These are phyloP conservation scores for Aleiodes sp. DNA, from an alignment of 1,140 invertebrate species.

Conservation along the genomic window DNA sequence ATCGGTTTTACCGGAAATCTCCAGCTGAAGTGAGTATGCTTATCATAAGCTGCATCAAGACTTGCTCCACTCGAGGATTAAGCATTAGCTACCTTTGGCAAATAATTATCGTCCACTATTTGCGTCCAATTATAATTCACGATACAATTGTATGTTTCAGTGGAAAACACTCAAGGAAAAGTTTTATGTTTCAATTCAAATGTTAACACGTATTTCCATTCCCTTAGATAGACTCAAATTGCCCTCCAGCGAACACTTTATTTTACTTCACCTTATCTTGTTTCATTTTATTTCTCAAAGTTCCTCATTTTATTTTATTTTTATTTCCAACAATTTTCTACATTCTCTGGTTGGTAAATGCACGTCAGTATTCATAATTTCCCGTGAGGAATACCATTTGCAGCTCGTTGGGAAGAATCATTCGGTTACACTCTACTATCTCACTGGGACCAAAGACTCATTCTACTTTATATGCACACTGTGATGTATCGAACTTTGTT, in stretches of 20 bases:
- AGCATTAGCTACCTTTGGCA: not conserved
- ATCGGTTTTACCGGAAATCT: conserved; percentile 32
- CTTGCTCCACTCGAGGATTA: not conserved
- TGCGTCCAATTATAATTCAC: no score
- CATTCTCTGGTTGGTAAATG: not conserved
- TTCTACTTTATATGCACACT: not conserved
- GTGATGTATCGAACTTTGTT: not conserved
- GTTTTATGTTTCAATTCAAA: no score
- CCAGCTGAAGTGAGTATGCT: not conserved
- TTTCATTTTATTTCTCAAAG: no score
- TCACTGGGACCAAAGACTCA: not conserved
- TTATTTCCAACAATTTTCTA: not conserved
- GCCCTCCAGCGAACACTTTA: no score
- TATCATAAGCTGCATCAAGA: not conserved
- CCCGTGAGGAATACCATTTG: conserved; percentile 23
- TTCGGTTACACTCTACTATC: not conserved
- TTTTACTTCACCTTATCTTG: no score
- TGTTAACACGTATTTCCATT: no score
- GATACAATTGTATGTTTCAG: no score
- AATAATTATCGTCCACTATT: not conserved
- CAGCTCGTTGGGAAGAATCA: conserved; percentile 4
- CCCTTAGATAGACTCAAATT: no score
- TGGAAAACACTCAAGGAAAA: no score
- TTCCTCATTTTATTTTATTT: not conserved
- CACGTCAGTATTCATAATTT: conserved; percentile 15